A percentile compares a stretch with the other conserved stretches of the same genome.
Conservation (phyloP, 2,113 vertebrate species). For the Epinephelus lanceolatus region DNA sequence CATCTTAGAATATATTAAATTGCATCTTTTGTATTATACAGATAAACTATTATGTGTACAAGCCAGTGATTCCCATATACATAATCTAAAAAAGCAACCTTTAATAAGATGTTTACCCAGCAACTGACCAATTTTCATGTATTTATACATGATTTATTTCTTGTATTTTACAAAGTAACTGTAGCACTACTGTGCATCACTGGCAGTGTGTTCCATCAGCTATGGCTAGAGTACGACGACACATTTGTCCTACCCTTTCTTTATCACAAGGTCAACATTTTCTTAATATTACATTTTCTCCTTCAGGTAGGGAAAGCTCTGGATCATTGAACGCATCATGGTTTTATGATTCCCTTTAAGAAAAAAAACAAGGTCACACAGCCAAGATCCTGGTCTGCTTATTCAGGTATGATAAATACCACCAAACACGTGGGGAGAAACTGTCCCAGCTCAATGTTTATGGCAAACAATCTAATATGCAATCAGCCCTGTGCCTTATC, state of each 20-base stretch:
- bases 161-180: neutral
- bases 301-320: neutral
- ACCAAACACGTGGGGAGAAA: neutral
- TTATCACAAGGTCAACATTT: too few relatives aligned
- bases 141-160: neutral
- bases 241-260: neutral
- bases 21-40: neutral
- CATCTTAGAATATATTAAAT: too few relatives aligned
- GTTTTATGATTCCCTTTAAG: neutral
- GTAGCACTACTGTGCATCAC: neutral
- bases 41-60: neutral
- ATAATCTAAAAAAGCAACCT: neutral
- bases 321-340: neutral
- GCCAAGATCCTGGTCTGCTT: conserved; percentile 4
- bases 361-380: conserved; percentile 14
- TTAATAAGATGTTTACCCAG: neutral
- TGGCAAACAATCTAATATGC: conserved; percentile 50
- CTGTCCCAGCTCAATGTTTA: conserved; percentile 34
- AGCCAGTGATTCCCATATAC: neutral
- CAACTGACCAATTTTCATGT: neutral
- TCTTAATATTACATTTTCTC: neutral
- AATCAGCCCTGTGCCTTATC: conserved; percentile 46
- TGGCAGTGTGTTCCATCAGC: too few relatives aligned
- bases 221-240: neutral
- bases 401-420: conserved; percentile 40